Percentiles rank a stretch among this genome's conserved stretches.
Conservation (phyloP, 2,797 vertebrate species). For the Trachops cirrhosus region DNA sequence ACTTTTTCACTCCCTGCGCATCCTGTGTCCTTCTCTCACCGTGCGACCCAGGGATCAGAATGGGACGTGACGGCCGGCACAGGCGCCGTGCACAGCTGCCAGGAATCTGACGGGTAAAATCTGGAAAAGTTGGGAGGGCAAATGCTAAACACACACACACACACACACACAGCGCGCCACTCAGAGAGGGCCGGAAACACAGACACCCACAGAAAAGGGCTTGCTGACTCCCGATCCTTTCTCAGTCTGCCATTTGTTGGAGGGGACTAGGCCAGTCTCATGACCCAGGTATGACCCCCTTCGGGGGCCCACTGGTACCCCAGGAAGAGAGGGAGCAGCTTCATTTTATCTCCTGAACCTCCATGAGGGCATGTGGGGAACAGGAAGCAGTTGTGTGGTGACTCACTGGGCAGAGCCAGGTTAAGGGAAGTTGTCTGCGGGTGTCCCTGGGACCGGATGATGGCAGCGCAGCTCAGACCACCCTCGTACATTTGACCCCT, state of each 20-base stretch:
- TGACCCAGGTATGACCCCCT: conserved; percentile 24
- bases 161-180: conserved; percentile 33
- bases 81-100: conserved; percentile 82
- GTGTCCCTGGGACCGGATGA: conserved; percentile 71
- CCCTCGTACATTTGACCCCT: conserved; percentile 49
- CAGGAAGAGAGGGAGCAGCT: conserved; percentile 39
- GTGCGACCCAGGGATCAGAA: conserved; percentile 82
- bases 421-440: conserved; percentile 76
- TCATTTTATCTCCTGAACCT: conserved; percentile 53
- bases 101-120: conserved; percentile 83
- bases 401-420: conserved; percentile 77
- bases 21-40: conserved; percentile 88
- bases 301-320: conserved; percentile 26
- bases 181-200: conserved; percentile 62
- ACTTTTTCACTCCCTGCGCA: conserved; percentile 86
- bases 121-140: conserved; percentile 73
- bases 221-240: not conserved
- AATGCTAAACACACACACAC: conserved; percentile 66
- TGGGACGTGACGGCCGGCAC: conserved; percentile 89
- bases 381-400: conserved; percentile 76
- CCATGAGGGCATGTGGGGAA: conserved; percentile 66
- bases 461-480: conserved; percentile 64
- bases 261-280: not conserved
- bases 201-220: conserved; percentile 54
- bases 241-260: conserved; percentile 17